Evolutionary conservation across 2,797 vertebrate genomes (phyloP), one percentile per base, ranked within the genome.

Genomic region (Enteromius afrohamiltoni): DNA sequence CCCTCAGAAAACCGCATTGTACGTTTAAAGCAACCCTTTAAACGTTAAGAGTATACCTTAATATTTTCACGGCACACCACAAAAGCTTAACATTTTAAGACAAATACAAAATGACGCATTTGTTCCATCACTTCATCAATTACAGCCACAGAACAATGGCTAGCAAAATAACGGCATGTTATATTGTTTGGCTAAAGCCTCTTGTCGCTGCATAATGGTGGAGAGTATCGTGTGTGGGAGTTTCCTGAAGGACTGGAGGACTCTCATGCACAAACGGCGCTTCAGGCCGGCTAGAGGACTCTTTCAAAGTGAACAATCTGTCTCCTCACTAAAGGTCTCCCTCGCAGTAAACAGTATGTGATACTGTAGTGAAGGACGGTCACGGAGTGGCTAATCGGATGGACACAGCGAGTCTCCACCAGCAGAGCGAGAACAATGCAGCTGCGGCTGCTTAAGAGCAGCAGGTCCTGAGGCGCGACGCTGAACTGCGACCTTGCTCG

Each of bases 261-360:
- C 84, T 84, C 76, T 88, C 82, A 79, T 85, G 83, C 64, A 78
- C 85, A 86, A 85, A 87, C 77, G 58, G 53, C 74, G 87, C 89
- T 83, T 69, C 83, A 64, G 83, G 84, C 60, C 40, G 51, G 45
- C 70, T 85, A 86, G 82, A 90, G 84, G 85, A 85, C 85, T 86
- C 70, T 85, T 82, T 79, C 51, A 88, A 82, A 77, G 85, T 75
- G 65, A 88, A 85, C 85, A 86, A 87, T 89, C 82, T 83, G 82
- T 89, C 85, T 85, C 77, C 83, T 77, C 76, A 85, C 47, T 82
- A 88, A 83, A 87, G 85, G 82, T 85, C 80, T 79, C 78, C 76
- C 64, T 84, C 81, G 85, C 82, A 85, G 77, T 88, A 88, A 89
- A 87, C 87, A 87, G 78, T 83, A 83, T 84, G 55, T 79, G 83